Conservation (phyloP, 2,888 invertebrate species). For the Scaptomyza tumidula region DNA sequence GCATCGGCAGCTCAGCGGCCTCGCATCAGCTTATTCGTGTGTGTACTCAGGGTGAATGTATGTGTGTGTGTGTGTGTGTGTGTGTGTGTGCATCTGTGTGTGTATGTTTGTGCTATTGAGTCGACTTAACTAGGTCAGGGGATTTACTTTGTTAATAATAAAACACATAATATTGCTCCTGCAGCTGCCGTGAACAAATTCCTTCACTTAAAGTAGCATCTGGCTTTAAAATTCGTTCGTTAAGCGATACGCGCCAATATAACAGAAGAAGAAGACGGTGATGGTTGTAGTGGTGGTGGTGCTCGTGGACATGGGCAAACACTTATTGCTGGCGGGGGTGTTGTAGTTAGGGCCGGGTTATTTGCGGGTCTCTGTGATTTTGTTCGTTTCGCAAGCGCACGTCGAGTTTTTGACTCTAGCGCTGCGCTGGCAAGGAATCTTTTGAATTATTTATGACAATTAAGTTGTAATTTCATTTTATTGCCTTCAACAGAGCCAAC, state of each 20-base stretch:
- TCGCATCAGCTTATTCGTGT: slow-evolving; percentile 10
- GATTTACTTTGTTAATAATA: slow-evolving; percentile 77
- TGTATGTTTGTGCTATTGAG: slow-evolving; percentile 26
- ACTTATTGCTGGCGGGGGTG: not conserved
- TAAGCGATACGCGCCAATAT: slow-evolving; percentile 35
- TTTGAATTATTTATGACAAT: slow-evolving; percentile 76
- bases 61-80: slow-evolving; percentile 10
- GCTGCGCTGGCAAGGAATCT: slow-evolving; percentile 56
- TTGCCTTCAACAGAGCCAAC: slow-evolving; percentile 67
- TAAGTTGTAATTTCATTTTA: slow-evolving; percentile 78
- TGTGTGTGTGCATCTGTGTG: slow-evolving; percentile 7
- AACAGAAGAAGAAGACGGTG: slow-evolving; percentile 16
- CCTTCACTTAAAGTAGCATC: slow-evolving; percentile 50
- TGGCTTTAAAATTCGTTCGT: slow-evolving; percentile 63
- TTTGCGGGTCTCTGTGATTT: slow-evolving; percentile 58
- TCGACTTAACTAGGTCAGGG: slow-evolving; percentile 70
- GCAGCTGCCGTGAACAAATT: slow-evolving; percentile 55
- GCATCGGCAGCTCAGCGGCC: slow-evolving; percentile 14
- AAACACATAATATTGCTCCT: slow-evolving; percentile 66
- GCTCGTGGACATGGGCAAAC: slow-evolving; percentile 15
- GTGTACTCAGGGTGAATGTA: slow-evolving; percentile 11
- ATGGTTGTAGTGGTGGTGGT: not conserved
- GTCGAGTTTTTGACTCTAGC: slow-evolving; percentile 50
- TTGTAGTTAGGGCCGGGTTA: slow-evolving; percentile 12
- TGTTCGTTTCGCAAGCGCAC: slow-evolving; percentile 31